Evolutionary conservation across 2,113 vertebrate genomes (phyloP), one percentile per base, ranked within the genome.

Genomic region (Galemys pyrenaicus): DNA sequence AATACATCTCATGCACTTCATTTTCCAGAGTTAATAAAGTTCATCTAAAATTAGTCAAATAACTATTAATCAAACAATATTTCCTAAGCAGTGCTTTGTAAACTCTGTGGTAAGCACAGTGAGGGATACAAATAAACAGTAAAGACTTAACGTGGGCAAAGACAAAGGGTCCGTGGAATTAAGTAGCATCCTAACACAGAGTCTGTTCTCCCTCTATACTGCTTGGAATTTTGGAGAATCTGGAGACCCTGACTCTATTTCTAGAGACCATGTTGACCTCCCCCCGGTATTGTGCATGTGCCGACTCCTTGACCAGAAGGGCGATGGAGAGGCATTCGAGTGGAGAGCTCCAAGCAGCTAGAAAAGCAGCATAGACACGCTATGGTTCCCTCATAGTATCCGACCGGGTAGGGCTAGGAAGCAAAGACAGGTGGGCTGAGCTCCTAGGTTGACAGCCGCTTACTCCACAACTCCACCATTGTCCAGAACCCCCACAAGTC

Each of bases 361-460:
- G 4, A 0, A 26, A n/a, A 19, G 1, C 1, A 11, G 8, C 30
- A 24, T 37, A 22, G 8, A 35, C 12, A 28, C n/a, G n/a, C n/a
- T n/a, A n/a, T n/a, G n/a, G 51, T n/a, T 89, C n/a, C 6, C 6
- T 51, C 37, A 8, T 17, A 71, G 8, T 1, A 0, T 75, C 12
- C 5, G 3, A 22, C 13, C 22, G 62, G n/a, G 1, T 64, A 19
- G 32, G 2, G 0, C 67, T 74, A 8, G 20, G 11, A 73, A 92
- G 39, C 30, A 85, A 83, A 83, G 35, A 2, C 10, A 79, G 6
- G 1, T 56, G 22, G 16, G 13, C 28, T 74, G 20, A 35, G 3
- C 77, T 1, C 0, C 2, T 1, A 32, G 0, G 13, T 17, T 5
- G 3, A 75, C 7, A n/a, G 1, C 9, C 17, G 30, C 7, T 20